Evolutionary conservation across 2,113 vertebrate genomes (phyloP).

Genomic region (Pristiophorus japonicus): DNA sequence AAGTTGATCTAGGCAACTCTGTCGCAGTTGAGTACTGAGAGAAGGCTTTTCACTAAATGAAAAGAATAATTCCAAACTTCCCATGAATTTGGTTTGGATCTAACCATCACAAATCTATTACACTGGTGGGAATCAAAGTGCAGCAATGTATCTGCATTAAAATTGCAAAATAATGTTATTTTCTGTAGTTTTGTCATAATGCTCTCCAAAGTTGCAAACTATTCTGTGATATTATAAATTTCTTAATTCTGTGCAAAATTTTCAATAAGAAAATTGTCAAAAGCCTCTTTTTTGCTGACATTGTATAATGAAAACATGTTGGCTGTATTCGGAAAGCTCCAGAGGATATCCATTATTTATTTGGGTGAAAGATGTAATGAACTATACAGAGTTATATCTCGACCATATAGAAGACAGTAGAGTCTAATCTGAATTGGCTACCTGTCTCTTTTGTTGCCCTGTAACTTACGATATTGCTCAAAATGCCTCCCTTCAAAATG

Average conservation of each 20-base stretch:
- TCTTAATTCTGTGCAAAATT: too few relatives aligned
- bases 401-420: not conserved
- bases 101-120: not conserved
- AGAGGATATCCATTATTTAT: not conserved
- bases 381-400: not conserved
- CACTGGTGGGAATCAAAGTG: not conserved
- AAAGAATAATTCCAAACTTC: not conserved
- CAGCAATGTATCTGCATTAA: not conserved
- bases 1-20: not conserved
- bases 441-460: not conserved
- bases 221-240: not conserved
- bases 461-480: not conserved
- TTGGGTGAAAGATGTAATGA: not conserved
- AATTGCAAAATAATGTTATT: not conserved
- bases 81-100: not conserved
- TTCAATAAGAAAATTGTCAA: not conserved
- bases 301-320: not conserved
- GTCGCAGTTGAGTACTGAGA: not conserved
- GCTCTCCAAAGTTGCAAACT: not conserved
- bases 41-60: not conserved
- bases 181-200: not conserved
- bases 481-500: not conserved
- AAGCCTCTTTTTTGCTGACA: not conserved
- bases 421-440: not conserved
- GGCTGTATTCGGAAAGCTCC: not conserved